These are phyloP conservation scores for Planococcus citri DNA, from an alignment of 1,140 invertebrate genomes.

Conservation along the genomic window DNA sequence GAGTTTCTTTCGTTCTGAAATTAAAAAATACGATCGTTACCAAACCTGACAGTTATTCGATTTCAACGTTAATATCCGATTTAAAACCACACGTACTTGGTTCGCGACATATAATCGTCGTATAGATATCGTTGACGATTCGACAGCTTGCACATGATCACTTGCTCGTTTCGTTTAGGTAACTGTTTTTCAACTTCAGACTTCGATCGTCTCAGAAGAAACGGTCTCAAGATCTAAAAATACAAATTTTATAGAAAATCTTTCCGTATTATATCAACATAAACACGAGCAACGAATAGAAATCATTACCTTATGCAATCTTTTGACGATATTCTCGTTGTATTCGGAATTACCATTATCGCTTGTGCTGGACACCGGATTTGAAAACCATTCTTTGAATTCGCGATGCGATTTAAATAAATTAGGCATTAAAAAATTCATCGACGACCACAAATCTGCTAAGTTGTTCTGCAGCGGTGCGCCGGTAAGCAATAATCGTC, in stretches of 20 bases:
- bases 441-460: constrained; percentile 98
- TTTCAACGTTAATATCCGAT: too few relatives aligned
- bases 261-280: background rate
- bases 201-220: constrained; percentile 90
- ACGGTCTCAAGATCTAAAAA: constrained; percentile 82
- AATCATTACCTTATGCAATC: constrained; percentile 77
- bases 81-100: constrained; percentile 83
- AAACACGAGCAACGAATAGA: background rate
- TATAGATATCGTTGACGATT: constrained; percentile 95
- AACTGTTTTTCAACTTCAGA: constrained; percentile 98
- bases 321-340: constrained; percentile 77
- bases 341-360: constrained; percentile 84
- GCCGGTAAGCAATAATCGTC: constrained; percentile 87
- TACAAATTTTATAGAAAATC: background rate
- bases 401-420: constrained; percentile 96
- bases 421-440: constrained; percentile 99
- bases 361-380: constrained; percentile 95
- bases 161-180: constrained; percentile 97
- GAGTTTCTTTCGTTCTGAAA: constrained; percentile 81
- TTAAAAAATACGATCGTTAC: constrained; percentile 10
- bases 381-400: constrained; percentile 98
- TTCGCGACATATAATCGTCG: constrained; percentile 97
- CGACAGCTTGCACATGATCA: constrained; percentile 89
- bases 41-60: constrained; percentile 23
- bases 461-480: constrained; percentile 98